Base-by-base conservation (phyloP, 1,140 invertebrate genomes). In the Drosophila kurseongensis region DNA sequence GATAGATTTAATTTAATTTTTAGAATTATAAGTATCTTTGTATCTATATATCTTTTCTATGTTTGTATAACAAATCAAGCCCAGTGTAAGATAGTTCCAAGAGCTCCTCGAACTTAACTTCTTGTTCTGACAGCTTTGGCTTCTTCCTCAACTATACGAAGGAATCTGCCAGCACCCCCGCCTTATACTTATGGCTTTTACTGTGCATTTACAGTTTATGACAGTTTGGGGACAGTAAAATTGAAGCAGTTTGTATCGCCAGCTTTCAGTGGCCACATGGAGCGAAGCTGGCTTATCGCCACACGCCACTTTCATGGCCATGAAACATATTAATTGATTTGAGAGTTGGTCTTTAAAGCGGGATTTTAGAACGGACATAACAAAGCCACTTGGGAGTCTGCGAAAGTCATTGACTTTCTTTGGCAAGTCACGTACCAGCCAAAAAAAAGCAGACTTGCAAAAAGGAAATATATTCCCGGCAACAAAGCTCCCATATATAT, bases 201-300 rank as follows among this genome's bases (percentile, higher is more conserved):
- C 67, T 60, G 54, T 65, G 38, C 58, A 69, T 83, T 83, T 79
- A 56, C 69, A 83, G 80, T 78, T 82, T 83, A 78, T 82, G 75
- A 83, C 75, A 83, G 69, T 82, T 82, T 82, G 52, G 45, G 68
- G 68, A 58, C 68, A 72, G 71, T 71, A 72, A 71, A 72, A 50
- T 58, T 72, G 36, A 69, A 68, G 55, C 62, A 63, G 42, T 72
- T 62, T 71, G 36, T 55, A 72, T 66, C 45, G 32, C 29, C 47
- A 13, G 45, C 51, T 45, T 27, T 13, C 58, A 47, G 44, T 65
- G 59, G 58, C 35, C 51, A 58, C 42, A 48, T 57, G 66, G 44
- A 13, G 41, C 13, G 9, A 13, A 16, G 13, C 55, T 10, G 42
- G 50, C 67, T 58, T 72, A 72, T 71, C 68, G 52, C 29, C 68